Evolutionary conservation across 2,113 vertebrate genomes (phyloP).

Genomic region (Chaetorhynchus papuensis): DNA sequence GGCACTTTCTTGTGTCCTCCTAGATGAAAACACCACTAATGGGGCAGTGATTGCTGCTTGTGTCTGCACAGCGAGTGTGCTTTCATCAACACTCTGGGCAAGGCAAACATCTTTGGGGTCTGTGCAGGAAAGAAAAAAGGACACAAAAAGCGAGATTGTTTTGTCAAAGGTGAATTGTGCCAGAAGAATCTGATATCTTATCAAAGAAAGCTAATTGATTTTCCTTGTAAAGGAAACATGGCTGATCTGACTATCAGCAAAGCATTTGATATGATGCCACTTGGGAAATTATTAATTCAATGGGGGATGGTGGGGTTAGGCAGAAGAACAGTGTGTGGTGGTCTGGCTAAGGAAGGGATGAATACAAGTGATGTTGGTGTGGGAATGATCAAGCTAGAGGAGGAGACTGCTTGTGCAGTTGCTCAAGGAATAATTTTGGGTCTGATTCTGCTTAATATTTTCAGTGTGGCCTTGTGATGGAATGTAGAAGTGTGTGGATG

Average conservation of each 20-base stretch:
- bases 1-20: neutral
- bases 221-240: neutral
- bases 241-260: slow-evolving; percentile 2
- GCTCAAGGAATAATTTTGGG: neutral
- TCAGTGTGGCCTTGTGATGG: neutral
- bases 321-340: neutral
- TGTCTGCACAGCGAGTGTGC: neutral
- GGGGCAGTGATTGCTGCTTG: fast-evolving
- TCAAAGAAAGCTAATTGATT: slow-evolving; percentile 41
- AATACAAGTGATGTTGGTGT: neutral
- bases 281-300: neutral
- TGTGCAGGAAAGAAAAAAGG: neutral
- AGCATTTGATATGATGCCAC: slow-evolving; percentile 21
- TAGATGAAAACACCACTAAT: neutral
- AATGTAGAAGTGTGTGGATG: neutral
- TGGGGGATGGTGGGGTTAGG: neutral
- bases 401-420: neutral
- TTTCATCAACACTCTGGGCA: neutral
- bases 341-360: neutral
- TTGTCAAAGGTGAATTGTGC: slow-evolving; percentile 45
- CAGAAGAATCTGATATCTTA: slow-evolving; percentile 42
- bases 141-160: neutral
- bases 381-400: neutral
- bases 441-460: neutral
- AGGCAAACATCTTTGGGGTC: neutral